Percentiles rank a stretch among this genome's conserved stretches.
Evolutionary conservation across 2,888 invertebrate species (phyloP).

Genomic region (Gryllus longicercus): DNA sequence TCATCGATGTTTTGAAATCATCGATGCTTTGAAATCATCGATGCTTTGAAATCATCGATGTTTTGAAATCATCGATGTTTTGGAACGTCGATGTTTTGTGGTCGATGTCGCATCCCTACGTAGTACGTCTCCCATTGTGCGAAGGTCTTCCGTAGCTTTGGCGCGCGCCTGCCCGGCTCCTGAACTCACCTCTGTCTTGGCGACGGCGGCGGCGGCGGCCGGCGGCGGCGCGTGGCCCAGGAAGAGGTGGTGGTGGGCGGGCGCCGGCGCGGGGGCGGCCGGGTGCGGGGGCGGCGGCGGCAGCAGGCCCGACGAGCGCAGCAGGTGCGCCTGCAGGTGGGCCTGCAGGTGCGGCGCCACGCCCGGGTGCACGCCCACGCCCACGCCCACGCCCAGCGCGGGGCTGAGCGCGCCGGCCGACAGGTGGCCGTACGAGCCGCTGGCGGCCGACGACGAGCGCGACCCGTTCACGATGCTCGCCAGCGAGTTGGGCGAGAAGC

Average conservation of each 20-base stretch:
- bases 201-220: constrained; percentile 34
- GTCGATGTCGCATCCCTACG: too few species aligned
- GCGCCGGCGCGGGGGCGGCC: constrained; percentile 43
- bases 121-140: too few species aligned
- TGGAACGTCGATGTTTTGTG: too few species aligned
- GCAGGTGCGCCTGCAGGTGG: constrained; percentile 75
- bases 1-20: too few species aligned
- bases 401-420: constrained; percentile 92
- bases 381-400: constrained; percentile 65
- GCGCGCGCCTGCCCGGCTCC: too few species aligned
- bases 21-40: too few species aligned
- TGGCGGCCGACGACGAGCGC: constrained; percentile 74
- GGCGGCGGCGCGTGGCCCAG: constrained; percentile 25
- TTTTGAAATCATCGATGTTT: too few species aligned
- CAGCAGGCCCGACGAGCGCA: constrained; percentile 59
- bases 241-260: constrained; percentile 47
- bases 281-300: constrained; percentile 51
- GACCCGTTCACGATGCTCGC: constrained; percentile 78
- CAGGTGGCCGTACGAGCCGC: constrained; percentile 94
- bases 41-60: too few species aligned
- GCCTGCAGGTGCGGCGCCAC: constrained; percentile 62
- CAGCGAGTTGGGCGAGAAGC: constrained; percentile 90
- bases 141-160: too few species aligned
- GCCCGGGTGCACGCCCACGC: constrained; percentile 57
- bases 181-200: constrained; percentile 39